Conservation (phyloP, 2,113 vertebrate genomes). For the Pseudopodoces humilis region DNA sequence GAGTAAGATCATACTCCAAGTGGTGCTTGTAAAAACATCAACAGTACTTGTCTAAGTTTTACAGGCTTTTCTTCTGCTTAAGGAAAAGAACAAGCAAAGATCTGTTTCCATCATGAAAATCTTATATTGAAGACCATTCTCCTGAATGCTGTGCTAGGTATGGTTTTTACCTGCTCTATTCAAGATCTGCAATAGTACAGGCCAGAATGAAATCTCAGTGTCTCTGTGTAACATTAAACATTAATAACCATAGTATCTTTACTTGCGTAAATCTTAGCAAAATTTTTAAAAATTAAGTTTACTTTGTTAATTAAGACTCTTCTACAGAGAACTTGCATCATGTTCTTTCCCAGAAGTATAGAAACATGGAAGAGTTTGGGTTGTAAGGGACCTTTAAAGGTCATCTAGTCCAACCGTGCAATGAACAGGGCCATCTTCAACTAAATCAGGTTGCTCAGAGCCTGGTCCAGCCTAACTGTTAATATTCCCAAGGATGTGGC, state of each 20-base stretch:
- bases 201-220: not conserved
- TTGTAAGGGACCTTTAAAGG: not conserved
- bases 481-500: not conserved
- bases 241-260: not conserved
- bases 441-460: not conserved
- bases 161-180: not conserved
- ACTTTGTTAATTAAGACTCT: not conserved
- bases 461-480: not conserved
- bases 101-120: not conserved
- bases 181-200: not conserved
- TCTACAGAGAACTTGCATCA: not conserved
- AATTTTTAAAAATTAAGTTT: not conserved
- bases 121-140: not conserved
- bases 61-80: not conserved
- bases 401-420: not conserved
- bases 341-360: not conserved
- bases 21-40: not conserved
- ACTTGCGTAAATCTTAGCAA: not conserved
- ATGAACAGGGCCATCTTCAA: not conserved
- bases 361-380: not conserved
- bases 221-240: not conserved
- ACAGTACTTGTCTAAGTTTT: not conserved
- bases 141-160: not conserved
- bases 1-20: not conserved
- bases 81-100: not conserved